These are phyloP conservation scores for Craseonycteris thonglongyai DNA, from an alignment of 2,113 vertebrate genomes.

Conservation along the genomic window DNA sequence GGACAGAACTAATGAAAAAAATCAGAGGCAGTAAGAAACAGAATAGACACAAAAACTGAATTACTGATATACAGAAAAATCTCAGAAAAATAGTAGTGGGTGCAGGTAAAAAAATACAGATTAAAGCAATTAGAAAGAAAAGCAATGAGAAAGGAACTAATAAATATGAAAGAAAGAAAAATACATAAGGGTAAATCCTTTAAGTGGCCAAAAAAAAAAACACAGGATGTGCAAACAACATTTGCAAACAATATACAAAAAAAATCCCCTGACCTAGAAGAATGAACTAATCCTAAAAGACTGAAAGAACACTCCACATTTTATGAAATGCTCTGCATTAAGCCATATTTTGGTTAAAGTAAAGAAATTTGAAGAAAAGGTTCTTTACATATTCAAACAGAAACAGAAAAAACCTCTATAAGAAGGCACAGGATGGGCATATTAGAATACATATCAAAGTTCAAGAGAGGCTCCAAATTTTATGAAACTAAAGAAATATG, in stretches of 20 bases:
- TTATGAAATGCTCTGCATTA: background rate
- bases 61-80: background rate
- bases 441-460: background rate
- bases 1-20: background rate
- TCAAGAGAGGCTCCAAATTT: background rate
- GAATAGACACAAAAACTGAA: background rate
- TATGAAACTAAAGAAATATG: background rate
- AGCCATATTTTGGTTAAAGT: background rate
- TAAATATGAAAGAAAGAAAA: background rate
- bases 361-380: conserved; percentile 9
- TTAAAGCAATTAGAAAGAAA: background rate
- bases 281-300: background rate
- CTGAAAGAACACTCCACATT: background rate
- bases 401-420: background rate
- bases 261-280: background rate
- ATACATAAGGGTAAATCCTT: background rate
- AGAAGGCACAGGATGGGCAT: background rate
- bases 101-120: background rate
- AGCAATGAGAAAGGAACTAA: background rate
- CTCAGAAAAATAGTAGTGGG: background rate
- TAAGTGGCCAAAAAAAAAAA: background rate
- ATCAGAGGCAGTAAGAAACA: background rate
- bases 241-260: background rate
- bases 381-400: background rate
- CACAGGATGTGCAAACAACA: background rate